These are phyloP conservation scores for Diploscapter pachys DNA, from an alignment of 1,140 invertebrate species.

Conservation along the genomic window DNA sequence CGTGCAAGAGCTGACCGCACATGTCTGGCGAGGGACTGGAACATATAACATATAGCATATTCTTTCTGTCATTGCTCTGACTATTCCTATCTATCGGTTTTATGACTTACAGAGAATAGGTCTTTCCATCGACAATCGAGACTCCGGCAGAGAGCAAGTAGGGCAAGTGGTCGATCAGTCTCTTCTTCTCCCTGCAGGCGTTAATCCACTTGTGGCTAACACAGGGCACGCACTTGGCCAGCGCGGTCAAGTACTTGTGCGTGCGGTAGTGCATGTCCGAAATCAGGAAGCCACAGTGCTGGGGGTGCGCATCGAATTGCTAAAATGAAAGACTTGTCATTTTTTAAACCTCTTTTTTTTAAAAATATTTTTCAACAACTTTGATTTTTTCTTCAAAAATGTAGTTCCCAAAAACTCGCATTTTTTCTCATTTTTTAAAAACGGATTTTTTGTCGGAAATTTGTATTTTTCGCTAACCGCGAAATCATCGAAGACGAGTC, in stretches of 20 bases:
- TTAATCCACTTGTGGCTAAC: conserved; percentile 48
- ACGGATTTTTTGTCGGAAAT: neutral
- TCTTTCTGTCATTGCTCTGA: neutral
- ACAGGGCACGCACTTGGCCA: conserved; percentile 51
- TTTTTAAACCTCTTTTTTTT: neutral
- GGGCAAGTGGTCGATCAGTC: conserved; percentile 35
- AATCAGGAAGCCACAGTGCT: conserved; percentile 40
- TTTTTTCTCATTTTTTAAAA: neutral
- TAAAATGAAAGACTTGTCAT: conserved; percentile 8
- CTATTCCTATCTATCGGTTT: neutral
- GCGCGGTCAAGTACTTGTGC: conserved; percentile 53
- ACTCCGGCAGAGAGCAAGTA: conserved; percentile 48
- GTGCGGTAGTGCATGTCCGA: conserved; percentile 57
- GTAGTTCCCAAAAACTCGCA: neutral
- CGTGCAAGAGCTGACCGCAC: conserved; percentile 25
- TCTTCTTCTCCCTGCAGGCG: conserved; percentile 42
- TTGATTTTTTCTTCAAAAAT: neutral
- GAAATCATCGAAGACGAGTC: conserved; percentile 51
- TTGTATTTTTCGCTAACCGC: conserved; percentile 32
- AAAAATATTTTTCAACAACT: neutral
- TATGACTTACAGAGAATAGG: conserved; percentile 39
- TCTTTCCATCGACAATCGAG: conserved; percentile 27
- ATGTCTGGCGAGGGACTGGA: conserved; percentile 30
- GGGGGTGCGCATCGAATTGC: conserved; percentile 9
- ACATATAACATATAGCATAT: neutral